These are phyloP conservation scores for Ceramica pisi DNA, from an alignment of 2,888 invertebrate genomes.

Conservation along the genomic window DNA sequence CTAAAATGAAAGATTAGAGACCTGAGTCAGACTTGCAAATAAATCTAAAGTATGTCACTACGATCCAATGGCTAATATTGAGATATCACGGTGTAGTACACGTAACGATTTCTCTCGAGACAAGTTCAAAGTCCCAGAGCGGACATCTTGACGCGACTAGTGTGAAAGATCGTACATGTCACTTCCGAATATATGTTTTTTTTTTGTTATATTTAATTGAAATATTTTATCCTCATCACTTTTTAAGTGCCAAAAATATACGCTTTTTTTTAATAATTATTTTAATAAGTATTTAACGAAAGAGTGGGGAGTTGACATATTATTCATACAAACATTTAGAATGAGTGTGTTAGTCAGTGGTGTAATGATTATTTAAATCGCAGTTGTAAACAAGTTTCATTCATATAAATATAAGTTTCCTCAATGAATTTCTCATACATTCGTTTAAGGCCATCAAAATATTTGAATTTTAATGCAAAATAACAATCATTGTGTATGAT, in stretches of 20 bases:
- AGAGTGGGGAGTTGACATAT: background rate
- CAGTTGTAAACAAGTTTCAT: conserved; percentile 47
- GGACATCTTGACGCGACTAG: conserved; percentile 35
- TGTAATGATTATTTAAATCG: conserved; percentile 9
- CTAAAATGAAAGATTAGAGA: background rate
- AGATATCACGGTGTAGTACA: conserved; percentile 48
- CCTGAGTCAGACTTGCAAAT: conserved; percentile 18
- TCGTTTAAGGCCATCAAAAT: conserved; percentile 37
- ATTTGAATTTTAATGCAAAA: conserved; percentile 9
- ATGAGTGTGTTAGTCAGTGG: conserved; percentile 1
- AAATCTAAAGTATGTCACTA: conserved; percentile 53
- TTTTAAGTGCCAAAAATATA: background rate
- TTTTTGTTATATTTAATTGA: background rate
- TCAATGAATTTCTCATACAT: conserved; percentile 38
- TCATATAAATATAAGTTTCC: conserved; percentile 54
- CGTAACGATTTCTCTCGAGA: conserved; percentile 58
- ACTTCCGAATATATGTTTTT: background rate
- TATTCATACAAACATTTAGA: background rate
- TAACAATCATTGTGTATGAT: conserved; percentile 25
- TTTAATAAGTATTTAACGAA: background rate
- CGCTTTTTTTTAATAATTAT: background rate
- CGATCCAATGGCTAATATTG: conserved; percentile 39
- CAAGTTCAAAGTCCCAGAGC: conserved; percentile 60
- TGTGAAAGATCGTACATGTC: conserved; percentile 17
- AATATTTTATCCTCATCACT: background rate